Conservation (phyloP, 2,113 vertebrate genomes). For the Pyxicephalus adspersus region DNA sequence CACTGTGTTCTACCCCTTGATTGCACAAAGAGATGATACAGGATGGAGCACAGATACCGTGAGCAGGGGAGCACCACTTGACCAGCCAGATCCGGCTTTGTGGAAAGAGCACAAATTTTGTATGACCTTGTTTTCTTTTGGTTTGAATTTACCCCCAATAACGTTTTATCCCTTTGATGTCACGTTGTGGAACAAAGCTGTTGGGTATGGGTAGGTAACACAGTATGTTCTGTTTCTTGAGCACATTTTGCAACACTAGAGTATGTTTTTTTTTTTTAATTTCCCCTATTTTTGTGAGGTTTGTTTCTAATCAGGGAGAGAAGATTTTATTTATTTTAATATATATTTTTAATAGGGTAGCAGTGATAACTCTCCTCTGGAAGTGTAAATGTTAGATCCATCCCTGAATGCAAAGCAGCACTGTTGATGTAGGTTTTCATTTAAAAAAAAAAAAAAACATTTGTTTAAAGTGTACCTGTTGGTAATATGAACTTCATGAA, state of each 20-base stretch:
- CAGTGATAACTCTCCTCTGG: not conserved
- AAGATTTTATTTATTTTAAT: constrained; percentile 45
- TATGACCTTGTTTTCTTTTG: constrained; percentile 16
- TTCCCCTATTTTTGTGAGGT: constrained; percentile 24
- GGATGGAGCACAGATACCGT: constrained; percentile 11
- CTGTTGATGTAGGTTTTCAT: too few species aligned
- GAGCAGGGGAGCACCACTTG: constrained; percentile 30
- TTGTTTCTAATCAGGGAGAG: constrained; percentile 35
- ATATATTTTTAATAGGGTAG: not conserved
- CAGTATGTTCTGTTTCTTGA: constrained; percentile 37
- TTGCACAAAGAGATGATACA: constrained; percentile 22
- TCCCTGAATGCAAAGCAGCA: not conserved
- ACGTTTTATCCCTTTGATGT: constrained; percentile 6
- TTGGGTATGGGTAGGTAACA: constrained; percentile 43
- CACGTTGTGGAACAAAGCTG: constrained; percentile 38
- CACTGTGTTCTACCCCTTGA: constrained; percentile 15
- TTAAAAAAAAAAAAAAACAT: too few species aligned
- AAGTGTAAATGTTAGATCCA: not conserved
- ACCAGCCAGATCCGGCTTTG: constrained; percentile 13
- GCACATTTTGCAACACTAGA: constrained; percentile 51
- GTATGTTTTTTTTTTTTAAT: not conserved
- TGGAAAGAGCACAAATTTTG: constrained; percentile 41
- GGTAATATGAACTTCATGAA: too few species aligned
- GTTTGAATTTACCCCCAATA: not conserved
- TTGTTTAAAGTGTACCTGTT: too few species aligned